phyloP scores from a whole-genome alignment of 2,113 vertebrate genomes.

The Anser brachyrhynchus region DNA sequence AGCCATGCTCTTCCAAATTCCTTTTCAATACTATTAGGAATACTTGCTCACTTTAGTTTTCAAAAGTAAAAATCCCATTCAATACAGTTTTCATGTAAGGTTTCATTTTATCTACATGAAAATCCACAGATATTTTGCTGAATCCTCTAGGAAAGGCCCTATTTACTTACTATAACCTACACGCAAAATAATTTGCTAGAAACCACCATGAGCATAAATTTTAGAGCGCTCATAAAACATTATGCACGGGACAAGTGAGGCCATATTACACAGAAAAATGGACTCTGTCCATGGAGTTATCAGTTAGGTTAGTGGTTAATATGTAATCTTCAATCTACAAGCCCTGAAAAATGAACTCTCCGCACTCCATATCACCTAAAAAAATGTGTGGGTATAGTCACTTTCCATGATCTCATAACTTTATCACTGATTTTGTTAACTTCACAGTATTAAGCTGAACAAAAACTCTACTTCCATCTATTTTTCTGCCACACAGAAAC shows the following conservation, averaged over 20 bases:
- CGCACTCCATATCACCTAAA: slow-evolving; percentile 3
- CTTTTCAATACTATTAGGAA: neutral
- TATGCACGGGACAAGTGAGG: slow-evolving; percentile 11
- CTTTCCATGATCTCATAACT: slow-evolving; percentile 48
- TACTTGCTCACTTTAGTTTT: neutral
- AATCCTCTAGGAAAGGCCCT: slow-evolving; percentile 10
- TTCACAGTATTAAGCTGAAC: neutral
- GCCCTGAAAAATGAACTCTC: slow-evolving; percentile 56
- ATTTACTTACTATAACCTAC: neutral
- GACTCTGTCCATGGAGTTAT: slow-evolving; percentile 71
- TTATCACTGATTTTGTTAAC: neutral
- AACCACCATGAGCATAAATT: slow-evolving; percentile 1
- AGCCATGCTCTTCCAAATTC: neutral
- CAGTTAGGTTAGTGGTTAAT: slow-evolving; percentile 71
- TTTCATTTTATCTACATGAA: neutral
- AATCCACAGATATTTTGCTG: neutral
- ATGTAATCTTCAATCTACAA: slow-evolving; percentile 53
- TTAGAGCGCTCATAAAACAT: slow-evolving; percentile 65
- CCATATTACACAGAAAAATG: slow-evolving; percentile 1
- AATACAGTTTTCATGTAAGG: neutral
- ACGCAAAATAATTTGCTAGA: slow-evolving; percentile 41
- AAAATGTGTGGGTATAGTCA: slow-evolving; percentile 56
- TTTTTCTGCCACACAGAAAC: neutral
- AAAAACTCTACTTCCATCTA: neutral
- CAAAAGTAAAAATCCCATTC: neutral